Evolutionary conservation across 2,888 invertebrate genomes (phyloP).

Genomic region (Alviniconcha strummeri): DNA sequence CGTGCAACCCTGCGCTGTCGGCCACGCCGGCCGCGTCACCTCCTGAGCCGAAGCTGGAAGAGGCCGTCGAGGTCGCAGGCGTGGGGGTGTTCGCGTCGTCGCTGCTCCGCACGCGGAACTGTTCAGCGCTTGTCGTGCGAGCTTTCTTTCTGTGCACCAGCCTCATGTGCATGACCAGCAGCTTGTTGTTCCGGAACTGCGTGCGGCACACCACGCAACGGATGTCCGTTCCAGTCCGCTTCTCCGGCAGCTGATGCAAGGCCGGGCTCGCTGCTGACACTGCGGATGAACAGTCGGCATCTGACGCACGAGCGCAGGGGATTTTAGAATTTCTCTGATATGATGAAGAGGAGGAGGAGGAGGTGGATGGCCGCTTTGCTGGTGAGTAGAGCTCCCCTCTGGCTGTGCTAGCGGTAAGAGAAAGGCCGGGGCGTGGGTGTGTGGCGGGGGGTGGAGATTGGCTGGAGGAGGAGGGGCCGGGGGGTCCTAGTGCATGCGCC

Average conservation of each 20-base stretch:
- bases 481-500: conserved; percentile 22
- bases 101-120: no score
- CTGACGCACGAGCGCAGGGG: not conserved
- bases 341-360: not conserved
- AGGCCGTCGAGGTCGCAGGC: not conserved
- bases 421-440: no score
- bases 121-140: not conserved
- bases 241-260: no score
- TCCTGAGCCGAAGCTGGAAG: not conserved
- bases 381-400: not conserved
- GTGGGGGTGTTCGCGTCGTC: not conserved
- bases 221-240: not conserved
- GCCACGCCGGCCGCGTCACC: not conserved
- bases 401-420: not conserved
- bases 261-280: not conserved
- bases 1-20: not conserved
- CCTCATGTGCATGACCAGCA: conserved; percentile 32
- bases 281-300: not conserved
- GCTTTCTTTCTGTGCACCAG: conserved; percentile 25
- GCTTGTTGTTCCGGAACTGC: conserved; percentile 26
- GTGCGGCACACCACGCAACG: conserved; percentile 24
- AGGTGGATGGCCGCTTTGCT: not conserved
- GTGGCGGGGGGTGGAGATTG: not conserved
- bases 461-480: not conserved
- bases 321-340: not conserved